Percentiles rank a stretch among this genome's conserved stretches.
These are phyloP conservation scores for Kudoa iwatai DNA, from an alignment of 30 jellyfish, hydroid and myxozoan species.

Conservation along the genomic window DNA sequence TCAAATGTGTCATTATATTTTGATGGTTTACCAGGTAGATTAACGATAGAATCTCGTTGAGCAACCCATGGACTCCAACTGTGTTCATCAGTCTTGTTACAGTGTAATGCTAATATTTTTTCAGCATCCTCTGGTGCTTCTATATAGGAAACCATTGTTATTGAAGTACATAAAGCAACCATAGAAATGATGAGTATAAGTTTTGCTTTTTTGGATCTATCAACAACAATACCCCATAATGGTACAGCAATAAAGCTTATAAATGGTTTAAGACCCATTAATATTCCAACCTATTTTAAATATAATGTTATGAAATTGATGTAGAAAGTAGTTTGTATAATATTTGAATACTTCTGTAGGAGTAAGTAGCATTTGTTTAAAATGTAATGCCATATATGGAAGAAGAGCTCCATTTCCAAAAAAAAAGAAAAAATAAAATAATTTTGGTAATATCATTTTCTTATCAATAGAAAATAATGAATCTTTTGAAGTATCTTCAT, in stretches of 20 bases:
- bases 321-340: too few relatives aligned
- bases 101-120: conserved; percentile 9
- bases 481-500: not conserved
- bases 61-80: not conserved
- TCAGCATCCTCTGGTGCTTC: conserved; percentile 28
- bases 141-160: conserved; percentile 23
- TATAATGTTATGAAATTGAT: too few relatives aligned
- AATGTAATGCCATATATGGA: conserved; percentile 50
- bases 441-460: conserved; percentile 27
- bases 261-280: conserved; percentile 63
- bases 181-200: conserved; percentile 19
- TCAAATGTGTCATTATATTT: too few relatives aligned
- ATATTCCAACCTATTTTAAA: conserved; percentile 60
- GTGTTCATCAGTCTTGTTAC: conserved; percentile 38
- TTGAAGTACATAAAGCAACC: conserved; percentile 29
- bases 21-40: too few relatives aligned
- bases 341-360: too few relatives aligned
- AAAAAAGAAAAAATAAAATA: conserved; percentile 33
- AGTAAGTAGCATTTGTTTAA: conserved; percentile 32
- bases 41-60: conserved; percentile 1
- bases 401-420: conserved; percentile 62
- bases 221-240: conserved; percentile 72
- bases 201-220: conserved; percentile 18
- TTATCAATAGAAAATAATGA: conserved; percentile 8
- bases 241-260: conserved; percentile 53